A percentile compares a stretch with the other conserved stretches of the same genome.
Evolutionary conservation across 2,797 vertebrate species (phyloP).

Genomic region (Anabas testudineus): DNA sequence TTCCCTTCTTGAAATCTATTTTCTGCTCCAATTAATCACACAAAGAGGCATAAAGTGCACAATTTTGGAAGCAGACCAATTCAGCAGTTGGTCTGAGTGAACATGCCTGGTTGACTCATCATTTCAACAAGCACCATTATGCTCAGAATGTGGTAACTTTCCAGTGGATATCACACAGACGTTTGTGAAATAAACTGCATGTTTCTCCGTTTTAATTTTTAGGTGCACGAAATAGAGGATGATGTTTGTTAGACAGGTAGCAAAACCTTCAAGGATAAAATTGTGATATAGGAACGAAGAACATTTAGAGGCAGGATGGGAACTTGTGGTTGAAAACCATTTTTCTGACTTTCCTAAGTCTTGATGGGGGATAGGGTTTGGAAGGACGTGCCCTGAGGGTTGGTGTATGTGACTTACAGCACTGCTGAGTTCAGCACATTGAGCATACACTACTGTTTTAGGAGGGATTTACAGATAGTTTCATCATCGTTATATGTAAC

Average conservation of each 20-base stretch:
- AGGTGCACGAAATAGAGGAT: background rate
- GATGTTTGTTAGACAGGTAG: background rate
- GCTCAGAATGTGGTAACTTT: conserved; percentile 7
- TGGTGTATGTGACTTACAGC: background rate
- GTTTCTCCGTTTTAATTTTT: background rate
- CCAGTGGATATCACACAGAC: background rate
- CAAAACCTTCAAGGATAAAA: background rate
- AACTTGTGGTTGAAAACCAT: no score
- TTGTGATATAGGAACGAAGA: background rate
- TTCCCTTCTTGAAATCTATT: conserved; percentile 13
- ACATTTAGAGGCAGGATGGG: conserved; percentile 2
- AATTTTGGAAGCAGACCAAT: conserved; percentile 19
- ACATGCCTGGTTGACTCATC: conserved; percentile 16
- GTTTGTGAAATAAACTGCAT: conserved; percentile 8
- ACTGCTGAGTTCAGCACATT: background rate
- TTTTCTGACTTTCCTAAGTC: no score
- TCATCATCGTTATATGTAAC: background rate
- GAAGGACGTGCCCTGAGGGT: background rate
- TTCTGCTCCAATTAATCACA: conserved; percentile 19
- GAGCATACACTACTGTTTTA: background rate
- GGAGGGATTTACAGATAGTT: background rate
- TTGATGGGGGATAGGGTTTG: background rate
- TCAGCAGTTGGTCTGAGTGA: conserved; percentile 3
- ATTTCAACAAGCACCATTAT: conserved; percentile 14
- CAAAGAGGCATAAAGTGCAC: background rate